Conservation (phyloP, 92 coral and sea anemone genomes). For the Phenganax marumi region DNA sequence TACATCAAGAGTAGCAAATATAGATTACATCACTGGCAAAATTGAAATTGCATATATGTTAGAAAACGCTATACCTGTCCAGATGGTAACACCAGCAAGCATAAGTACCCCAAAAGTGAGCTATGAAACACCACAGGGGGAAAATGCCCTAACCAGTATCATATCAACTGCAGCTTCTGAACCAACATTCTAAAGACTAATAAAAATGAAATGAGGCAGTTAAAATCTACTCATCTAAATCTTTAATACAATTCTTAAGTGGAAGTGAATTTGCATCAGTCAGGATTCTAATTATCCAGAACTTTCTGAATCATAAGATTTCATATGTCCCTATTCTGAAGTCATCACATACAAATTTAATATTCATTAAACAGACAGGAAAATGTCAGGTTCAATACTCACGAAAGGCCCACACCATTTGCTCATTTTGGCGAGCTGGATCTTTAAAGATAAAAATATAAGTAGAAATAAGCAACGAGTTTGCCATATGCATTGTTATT, state of each 20-base stretch:
- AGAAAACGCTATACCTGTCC: too few species aligned
- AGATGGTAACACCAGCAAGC: too few species aligned
- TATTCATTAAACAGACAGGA: not conserved
- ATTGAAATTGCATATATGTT: too few species aligned
- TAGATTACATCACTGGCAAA: conserved; percentile 51
- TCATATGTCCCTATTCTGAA: conserved; percentile 39
- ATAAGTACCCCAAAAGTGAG: too few species aligned
- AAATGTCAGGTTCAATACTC: not conserved
- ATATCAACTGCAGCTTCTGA: not conserved
- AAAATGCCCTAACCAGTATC: too few species aligned
- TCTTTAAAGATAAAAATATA: not conserved
- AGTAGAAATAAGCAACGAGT: not conserved
- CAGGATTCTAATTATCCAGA: not conserved
- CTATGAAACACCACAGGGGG: too few species aligned
- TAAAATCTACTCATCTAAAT: too few species aligned
- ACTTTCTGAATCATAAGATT: conserved; percentile 15
- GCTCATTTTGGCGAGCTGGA: not conserved
- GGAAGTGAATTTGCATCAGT: conserved; percentile 24
- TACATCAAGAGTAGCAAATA: conserved; percentile 62
- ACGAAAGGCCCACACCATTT: not conserved
- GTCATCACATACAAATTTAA: conserved; percentile 16
- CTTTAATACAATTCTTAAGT: not conserved
- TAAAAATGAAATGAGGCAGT: not conserved
- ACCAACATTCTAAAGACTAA: not conserved
- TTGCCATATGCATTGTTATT: not conserved